Evolutionary conservation across 2,888 invertebrate species (phyloP).

Genomic region (Temnothorax ravouxi): DNA sequence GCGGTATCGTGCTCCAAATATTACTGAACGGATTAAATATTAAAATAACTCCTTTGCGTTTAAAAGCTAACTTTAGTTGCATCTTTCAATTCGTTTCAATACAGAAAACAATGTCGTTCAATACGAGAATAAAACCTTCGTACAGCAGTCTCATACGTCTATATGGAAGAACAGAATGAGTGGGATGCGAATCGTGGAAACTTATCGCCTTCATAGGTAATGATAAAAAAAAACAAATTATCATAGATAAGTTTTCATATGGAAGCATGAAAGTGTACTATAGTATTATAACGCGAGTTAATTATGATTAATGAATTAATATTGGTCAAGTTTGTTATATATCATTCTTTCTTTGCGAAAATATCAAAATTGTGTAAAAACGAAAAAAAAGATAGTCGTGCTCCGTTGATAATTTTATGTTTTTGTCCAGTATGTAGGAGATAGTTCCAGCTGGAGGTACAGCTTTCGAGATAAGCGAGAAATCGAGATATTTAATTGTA

Average conservation of each 20-base stretch:
- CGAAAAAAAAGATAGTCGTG: conserved; percentile 64
- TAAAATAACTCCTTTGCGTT: conserved; percentile 31
- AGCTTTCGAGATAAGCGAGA: conserved; percentile 71
- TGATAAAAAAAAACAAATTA: conserved; percentile 64
- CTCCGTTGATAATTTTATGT: conserved; percentile 73
- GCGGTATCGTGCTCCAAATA: conserved; percentile 6
- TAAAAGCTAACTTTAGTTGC: conserved; percentile 36
- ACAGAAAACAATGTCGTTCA: conserved; percentile 8
- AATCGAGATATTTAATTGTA: conserved; percentile 70
- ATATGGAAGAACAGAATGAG: conserved; percentile 66
- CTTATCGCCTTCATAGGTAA: conserved; percentile 68
- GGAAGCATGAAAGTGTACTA: conserved; percentile 76
- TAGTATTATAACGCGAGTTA: conserved; percentile 79
- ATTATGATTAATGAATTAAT: conserved; percentile 76
- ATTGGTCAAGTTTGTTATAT: conserved; percentile 75
- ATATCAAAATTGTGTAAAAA: conserved; percentile 73
- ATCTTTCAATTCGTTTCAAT: conserved; percentile 21
- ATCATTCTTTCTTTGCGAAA: conserved; percentile 67
- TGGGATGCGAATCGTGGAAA: conserved; percentile 67
- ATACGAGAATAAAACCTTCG: conserved; percentile 62
- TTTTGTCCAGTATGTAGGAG: conserved; percentile 69
- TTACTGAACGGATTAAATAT: conserved; percentile 1
- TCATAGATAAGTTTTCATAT: conserved; percentile 71
- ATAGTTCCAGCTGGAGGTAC: conserved; percentile 76
- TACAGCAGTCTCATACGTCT: conserved; percentile 76